Conservation (phyloP, 2,888 invertebrate species). For the Deilephila porcellus region DNA sequence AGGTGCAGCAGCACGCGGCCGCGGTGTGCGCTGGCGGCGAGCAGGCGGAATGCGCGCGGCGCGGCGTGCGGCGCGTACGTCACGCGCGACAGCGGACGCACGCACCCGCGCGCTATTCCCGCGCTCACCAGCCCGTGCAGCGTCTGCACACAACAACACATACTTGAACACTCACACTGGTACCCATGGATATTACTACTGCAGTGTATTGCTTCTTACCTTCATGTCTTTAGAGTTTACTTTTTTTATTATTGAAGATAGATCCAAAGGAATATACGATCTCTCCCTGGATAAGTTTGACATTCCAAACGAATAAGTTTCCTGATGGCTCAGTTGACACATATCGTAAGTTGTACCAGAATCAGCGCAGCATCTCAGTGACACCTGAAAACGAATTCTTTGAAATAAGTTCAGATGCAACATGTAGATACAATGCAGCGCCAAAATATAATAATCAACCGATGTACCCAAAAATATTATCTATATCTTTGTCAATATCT, state of each 20-base stretch:
- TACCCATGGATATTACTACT: not conserved
- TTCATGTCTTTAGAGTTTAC: conserved; percentile 38
- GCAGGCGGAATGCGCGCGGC: conserved; percentile 59
- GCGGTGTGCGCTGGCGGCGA: conserved; percentile 56
- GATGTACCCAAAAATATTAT: conserved; percentile 25
- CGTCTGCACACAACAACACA: conserved; percentile 42
- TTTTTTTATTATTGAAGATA: conserved; percentile 44
- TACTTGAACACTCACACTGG: not conserved
- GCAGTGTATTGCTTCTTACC: conserved; percentile 35
- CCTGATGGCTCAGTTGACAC: conserved; percentile 40
- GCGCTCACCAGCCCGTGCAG: conserved; percentile 58
- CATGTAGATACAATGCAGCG: not conserved
- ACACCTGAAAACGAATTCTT: conserved; percentile 38
- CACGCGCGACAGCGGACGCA: conserved; percentile 63
- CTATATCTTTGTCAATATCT: too few relatives aligned
- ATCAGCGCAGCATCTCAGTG: conserved; percentile 37
- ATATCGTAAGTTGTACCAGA: conserved; percentile 44
- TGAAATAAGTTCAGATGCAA: not conserved
- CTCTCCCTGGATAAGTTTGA: conserved; percentile 37
- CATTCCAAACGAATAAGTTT: conserved; percentile 49
- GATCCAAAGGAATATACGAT: conserved; percentile 44
- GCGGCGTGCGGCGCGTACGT: conserved; percentile 55
- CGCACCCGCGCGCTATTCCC: conserved; percentile 63
- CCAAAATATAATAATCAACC: too few relatives aligned
- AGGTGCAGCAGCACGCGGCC: conserved; percentile 60